phyloP scores from a whole-genome alignment of 2,113 vertebrate genomes.

The Axis porcinus region DNA sequence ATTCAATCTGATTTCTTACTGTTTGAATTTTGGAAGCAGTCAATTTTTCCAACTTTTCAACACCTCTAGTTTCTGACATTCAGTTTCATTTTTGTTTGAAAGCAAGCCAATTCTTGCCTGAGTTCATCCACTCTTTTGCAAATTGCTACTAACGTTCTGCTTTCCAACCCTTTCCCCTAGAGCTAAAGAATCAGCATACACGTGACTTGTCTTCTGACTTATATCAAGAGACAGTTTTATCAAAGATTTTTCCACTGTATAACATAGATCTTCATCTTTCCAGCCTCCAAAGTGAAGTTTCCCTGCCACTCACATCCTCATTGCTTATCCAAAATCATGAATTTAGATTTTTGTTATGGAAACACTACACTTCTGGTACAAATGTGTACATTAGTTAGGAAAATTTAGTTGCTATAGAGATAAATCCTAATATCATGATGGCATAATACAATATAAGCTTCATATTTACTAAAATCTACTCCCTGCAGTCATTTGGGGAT shows the following conservation, averaged over 20 bases:
- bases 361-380: background rate
- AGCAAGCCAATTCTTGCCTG: conserved; percentile 59
- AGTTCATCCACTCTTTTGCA: conserved; percentile 44
- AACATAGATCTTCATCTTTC: conserved; percentile 9
- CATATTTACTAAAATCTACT: conserved; percentile 13
- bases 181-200: conserved; percentile 26
- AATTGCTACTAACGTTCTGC: conserved; percentile 40
- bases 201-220: conserved; percentile 12
- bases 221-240: background rate
- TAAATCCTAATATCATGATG: conserved; percentile 14
- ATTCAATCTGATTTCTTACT: conserved; percentile 18
- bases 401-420: conserved; percentile 1
- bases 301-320: background rate
- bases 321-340: background rate
- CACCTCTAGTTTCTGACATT: conserved; percentile 57
- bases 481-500: background rate
- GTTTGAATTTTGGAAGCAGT: conserved; percentile 19
- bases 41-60: conserved; percentile 53
- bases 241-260: background rate
- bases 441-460: background rate
- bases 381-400: background rate
- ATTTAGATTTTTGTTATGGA: background rate
- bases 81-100: conserved; percentile 49
- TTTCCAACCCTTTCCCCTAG: conserved; percentile 32
- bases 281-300: background rate